Conservation (phyloP, 2,797 vertebrate genomes). For the Strix occidentalis region DNA sequence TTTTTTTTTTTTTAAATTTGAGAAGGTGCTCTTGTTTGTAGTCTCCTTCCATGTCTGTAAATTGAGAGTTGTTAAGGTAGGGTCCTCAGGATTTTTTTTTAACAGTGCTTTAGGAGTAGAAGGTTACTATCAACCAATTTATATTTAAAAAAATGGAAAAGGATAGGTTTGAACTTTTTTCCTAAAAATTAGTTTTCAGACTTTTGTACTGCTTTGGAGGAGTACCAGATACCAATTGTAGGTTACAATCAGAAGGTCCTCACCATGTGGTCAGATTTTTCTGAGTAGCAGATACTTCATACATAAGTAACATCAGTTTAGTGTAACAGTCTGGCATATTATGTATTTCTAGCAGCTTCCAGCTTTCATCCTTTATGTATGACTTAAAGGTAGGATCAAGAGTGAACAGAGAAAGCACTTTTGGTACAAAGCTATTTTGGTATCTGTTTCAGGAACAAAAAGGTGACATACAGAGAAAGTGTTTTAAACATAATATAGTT, state of each 20-base stretch:
- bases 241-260: slow-evolving; percentile 46
- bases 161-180: neutral
- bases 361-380: slow-evolving; percentile 53
- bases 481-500: neutral
- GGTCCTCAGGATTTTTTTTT: neutral
- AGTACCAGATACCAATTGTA: slow-evolving; percentile 9
- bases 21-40: neutral
- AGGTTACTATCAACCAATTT: neutral
- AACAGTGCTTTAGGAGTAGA: neutral
- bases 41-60: neutral
- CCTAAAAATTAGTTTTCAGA: neutral
- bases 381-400: slow-evolving; percentile 24
- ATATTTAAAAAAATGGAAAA: neutral
- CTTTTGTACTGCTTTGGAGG: slow-evolving; percentile 14
- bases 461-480: neutral
- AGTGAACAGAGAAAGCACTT: neutral
- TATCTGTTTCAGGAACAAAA: neutral
- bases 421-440: neutral
- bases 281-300: slow-evolving; percentile 48
- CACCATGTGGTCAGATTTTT: slow-evolving; percentile 39
- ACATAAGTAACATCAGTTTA: slow-evolving; percentile 39
- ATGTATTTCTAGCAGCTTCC: slow-evolving; percentile 46
- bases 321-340: slow-evolving; percentile 53
- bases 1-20: neutral
- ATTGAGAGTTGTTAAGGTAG: neutral